Evolutionary conservation across 2,113 vertebrate species (phyloP).

Genomic region (Pontoporia blainvillei): DNA sequence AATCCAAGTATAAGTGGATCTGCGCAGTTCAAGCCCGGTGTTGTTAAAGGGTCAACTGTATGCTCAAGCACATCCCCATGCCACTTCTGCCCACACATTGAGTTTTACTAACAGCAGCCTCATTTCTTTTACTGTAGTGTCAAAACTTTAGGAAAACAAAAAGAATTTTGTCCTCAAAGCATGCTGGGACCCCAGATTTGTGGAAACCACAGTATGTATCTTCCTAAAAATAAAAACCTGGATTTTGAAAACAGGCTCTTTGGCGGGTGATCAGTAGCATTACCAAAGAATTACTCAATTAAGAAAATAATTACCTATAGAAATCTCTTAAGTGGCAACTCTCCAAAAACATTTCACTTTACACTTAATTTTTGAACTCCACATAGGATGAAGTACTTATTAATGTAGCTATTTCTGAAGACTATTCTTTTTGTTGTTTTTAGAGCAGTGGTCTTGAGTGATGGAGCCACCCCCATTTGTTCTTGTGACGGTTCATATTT

Average conservation of each 20-base stretch:
- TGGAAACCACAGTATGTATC: neutral
- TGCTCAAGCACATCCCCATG: neutral
- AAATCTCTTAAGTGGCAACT: neutral
- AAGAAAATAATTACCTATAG: neutral
- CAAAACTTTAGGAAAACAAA: neutral
- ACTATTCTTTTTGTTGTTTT: neutral
- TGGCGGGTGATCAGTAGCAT: neutral
- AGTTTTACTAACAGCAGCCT: neutral
- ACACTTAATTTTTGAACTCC: neutral
- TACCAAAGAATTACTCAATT: neutral
- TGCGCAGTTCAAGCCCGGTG: rapidly evolving
- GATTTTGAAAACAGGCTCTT: neutral
- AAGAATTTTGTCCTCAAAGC: neutral
- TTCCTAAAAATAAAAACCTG: neutral
- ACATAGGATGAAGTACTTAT: neutral
- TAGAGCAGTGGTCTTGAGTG: neutral
- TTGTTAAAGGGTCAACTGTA: neutral
- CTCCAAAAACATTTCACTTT: neutral
- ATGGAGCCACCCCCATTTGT: neutral
- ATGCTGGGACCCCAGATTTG: neutral
- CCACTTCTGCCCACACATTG: too few species aligned
- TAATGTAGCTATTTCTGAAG: neutral
- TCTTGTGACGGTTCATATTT: neutral
- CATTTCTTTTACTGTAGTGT: neutral
- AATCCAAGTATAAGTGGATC: neutral